Conservation (phyloP, 2,888 invertebrate genomes). For the Artemia sinica region DNA sequence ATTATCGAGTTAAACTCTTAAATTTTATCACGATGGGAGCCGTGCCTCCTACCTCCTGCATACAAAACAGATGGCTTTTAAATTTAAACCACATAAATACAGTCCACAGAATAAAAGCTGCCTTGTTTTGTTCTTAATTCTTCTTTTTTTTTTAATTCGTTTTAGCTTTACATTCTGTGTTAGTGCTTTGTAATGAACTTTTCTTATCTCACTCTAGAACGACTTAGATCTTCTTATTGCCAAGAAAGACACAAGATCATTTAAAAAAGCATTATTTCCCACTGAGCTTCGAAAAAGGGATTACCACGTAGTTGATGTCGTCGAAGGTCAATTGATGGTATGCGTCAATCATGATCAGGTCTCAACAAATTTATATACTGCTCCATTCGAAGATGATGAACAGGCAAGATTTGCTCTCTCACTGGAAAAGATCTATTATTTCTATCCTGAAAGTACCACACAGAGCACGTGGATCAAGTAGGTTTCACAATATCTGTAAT, state of each 20-base stretch:
- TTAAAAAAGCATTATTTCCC: slow-evolving; percentile 56
- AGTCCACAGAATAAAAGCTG: too few species aligned
- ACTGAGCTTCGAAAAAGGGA: slow-evolving; percentile 45
- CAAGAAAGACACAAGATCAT: slow-evolving; percentile 46
- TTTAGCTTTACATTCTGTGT: too few species aligned
- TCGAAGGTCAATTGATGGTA: slow-evolving; percentile 54
- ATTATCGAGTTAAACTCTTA: too few species aligned
- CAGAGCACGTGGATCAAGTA: slow-evolving; percentile 65
- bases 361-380: slow-evolving; percentile 57
- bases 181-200: neutral
- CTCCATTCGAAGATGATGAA: slow-evolving; percentile 36
- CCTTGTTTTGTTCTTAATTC: too few species aligned
- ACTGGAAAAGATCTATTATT: slow-evolving; percentile 59
- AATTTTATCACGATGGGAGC: too few species aligned
- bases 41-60: too few species aligned
- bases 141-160: too few species aligned
- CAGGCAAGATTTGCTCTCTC: slow-evolving; percentile 57
- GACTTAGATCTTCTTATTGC: slow-evolving; percentile 52
- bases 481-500: slow-evolving; percentile 30
- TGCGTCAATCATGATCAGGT: slow-evolving; percentile 59
- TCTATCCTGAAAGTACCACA: slow-evolving; percentile 64
- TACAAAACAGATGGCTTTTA: too few species aligned
- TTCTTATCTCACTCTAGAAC: slow-evolving; percentile 20
- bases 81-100: too few species aligned
- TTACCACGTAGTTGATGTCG: slow-evolving; percentile 67